Evolutionary conservation across 2,113 vertebrate species (phyloP), one percentile per base, ranked within the genome.

Genomic region (Microtus ochrogaster): DNA sequence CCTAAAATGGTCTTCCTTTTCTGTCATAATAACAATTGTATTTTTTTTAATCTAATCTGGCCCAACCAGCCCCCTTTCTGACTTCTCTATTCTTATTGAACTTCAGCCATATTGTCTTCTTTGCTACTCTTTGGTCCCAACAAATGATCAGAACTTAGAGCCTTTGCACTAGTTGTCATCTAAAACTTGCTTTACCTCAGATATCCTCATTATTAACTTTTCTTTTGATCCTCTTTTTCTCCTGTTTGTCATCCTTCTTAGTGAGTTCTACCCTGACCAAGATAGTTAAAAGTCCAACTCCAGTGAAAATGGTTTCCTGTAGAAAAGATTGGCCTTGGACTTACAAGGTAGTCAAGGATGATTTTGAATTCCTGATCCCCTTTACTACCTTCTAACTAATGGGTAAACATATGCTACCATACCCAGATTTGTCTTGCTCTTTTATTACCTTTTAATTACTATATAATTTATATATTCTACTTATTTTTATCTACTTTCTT

Each of bases 401-500:
- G 16, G 49, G 78, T 21, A 81, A 52, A 33, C 33, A 81, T 55
- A 19, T 81, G 14, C 47, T 33, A 81, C 33, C 19, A 10, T 36
- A 36, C 19, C 33, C 28, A 55, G 17, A 33, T 81, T 19, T 81
- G 19, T 22, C 78, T 36, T 81, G 26, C 74, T 90, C 10, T 36
- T 90, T 92, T 66, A 79, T 95, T 68, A 79, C 63, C 30, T 87
- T 94, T n/a, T 74, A 76, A 70, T 92, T 55, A 39, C 33, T 91
- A 77, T 73, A 41, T 85, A 81, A 79, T 81, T 89, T 89, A 68
- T 8, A 79, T 88, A 84, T 49, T 83, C 41, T 90, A 30, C 91
- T 94, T 92, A 61, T 95, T 4, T 95, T 95, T 70, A 89, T 68
- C 82, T 90, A 63, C 24, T 28, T 90, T 63, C 39, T 95, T 41